Evolutionary conservation across 2,113 vertebrate genomes (phyloP).

Genomic region (Nasalis larvatus): DNA sequence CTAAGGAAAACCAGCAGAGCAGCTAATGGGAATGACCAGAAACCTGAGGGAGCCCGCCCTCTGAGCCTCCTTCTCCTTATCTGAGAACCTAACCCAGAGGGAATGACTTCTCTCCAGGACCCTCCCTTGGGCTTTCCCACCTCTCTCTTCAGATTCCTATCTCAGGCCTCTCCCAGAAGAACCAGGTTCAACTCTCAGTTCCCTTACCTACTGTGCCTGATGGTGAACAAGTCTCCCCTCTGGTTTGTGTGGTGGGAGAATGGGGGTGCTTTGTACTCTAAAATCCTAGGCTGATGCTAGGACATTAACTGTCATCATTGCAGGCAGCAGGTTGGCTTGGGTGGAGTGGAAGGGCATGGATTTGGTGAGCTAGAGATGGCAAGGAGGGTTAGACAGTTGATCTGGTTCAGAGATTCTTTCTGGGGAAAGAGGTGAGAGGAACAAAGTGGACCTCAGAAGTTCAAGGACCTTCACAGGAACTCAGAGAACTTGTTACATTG

Average conservation of each 20-base stretch:
- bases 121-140: no score
- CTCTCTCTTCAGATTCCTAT: not conserved
- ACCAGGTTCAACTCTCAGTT: not conserved
- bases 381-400: not conserved
- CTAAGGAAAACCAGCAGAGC: not conserved
- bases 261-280: not conserved
- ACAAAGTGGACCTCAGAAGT: not conserved
- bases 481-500: not conserved
- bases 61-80: not conserved
- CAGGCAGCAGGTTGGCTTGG: not conserved
- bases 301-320: fast-evolving
- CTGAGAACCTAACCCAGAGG: not conserved
- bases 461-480: not conserved
- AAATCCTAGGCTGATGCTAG: no score
- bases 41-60: not conserved
- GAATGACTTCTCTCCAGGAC: not conserved
- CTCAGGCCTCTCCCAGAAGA: not conserved
- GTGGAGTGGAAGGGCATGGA: not conserved
- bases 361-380: not conserved
- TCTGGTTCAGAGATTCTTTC: not conserved
- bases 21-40: no score
- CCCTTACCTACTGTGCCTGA: no score
- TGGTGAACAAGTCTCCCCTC: fast-evolving
- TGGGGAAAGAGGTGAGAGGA: not conserved
- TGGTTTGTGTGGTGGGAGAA: fast-evolving